A percentile compares a stretch with the other conserved stretches of the same genome.
Conservation (phyloP, 2,797 vertebrate species). For the Harpagifer antarcticus region DNA sequence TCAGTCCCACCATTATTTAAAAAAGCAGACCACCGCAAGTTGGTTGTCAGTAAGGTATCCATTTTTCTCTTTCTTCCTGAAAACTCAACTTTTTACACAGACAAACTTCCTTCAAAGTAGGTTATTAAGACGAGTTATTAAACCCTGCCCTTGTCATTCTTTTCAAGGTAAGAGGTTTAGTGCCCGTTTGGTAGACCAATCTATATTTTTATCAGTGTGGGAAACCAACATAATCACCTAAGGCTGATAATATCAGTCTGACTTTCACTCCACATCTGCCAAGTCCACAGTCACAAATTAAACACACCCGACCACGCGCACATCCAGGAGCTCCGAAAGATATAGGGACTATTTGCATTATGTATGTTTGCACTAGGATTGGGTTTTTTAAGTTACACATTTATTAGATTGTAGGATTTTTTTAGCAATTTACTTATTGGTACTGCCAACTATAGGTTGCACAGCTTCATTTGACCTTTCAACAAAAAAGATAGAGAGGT, state of each 20-base stretch:
- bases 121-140: conserved; percentile 3
- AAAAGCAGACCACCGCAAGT: not conserved
- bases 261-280: conserved; percentile 52
- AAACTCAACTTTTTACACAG: not conserved
- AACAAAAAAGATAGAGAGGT: not conserved
- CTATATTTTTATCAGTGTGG: conserved; percentile 46
- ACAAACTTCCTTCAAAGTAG: not conserved
- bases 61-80: not conserved
- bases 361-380: conserved; percentile 4
- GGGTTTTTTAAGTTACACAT: not conserved
- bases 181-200: conserved; percentile 27
- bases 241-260: conserved; percentile 46
- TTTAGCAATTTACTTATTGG: not conserved
- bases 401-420: not conserved
- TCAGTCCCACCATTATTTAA: not conserved
- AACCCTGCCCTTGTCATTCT: not conserved
- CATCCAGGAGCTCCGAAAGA: conserved; percentile 6
- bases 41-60: not conserved
- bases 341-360: not conserved
- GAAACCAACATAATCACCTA: conserved; percentile 26
- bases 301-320: conserved; percentile 19
- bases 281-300: conserved; percentile 48
- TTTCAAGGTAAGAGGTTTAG: conserved; percentile 40
- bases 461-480: not conserved
- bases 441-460: not conserved